Conservation (phyloP, 2,113 vertebrate genomes). For the Oncorhynchus tshawytscha region DNA sequence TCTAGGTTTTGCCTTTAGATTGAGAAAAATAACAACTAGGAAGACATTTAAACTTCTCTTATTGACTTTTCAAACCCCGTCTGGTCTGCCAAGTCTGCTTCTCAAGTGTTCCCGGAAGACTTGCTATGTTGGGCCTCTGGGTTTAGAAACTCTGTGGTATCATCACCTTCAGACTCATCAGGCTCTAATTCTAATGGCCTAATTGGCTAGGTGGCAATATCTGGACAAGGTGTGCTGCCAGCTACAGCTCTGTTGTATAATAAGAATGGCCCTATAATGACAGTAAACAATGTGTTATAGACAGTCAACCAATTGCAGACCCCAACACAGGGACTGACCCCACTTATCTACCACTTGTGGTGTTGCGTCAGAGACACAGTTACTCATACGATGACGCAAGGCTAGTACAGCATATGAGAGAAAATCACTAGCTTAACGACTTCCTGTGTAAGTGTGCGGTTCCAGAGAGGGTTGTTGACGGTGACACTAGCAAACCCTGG, state of each 20-base stretch:
- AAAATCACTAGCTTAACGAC: slow-evolving; percentile 38
- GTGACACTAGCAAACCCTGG: slow-evolving; percentile 70
- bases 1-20: no score
- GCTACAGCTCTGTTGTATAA: slow-evolving; percentile 50
- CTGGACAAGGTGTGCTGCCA: slow-evolving; percentile 55
- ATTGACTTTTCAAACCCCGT: no score
- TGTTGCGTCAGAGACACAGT: slow-evolving; percentile 44
- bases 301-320: background rate
- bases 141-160: background rate
- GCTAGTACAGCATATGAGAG: no score
- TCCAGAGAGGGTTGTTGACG: slow-evolving; percentile 74
- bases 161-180: slow-evolving; percentile 26
- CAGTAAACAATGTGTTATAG: slow-evolving; percentile 15
- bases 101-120: no score
- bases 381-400: slow-evolving; percentile 26
- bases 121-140: no score
- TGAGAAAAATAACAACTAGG: no score
- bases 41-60: no score
- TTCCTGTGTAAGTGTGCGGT: slow-evolving; percentile 66
- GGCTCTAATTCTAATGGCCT: slow-evolving; percentile 59
- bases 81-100: no score
- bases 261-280: slow-evolving; percentile 28
- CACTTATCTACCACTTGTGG: slow-evolving; percentile 41
- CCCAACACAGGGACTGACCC: slow-evolving; percentile 10
- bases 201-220: slow-evolving; percentile 50